phyloP scores from a whole-genome alignment of 2,888 invertebrate species.

The Drosophila affinis region DNA sequence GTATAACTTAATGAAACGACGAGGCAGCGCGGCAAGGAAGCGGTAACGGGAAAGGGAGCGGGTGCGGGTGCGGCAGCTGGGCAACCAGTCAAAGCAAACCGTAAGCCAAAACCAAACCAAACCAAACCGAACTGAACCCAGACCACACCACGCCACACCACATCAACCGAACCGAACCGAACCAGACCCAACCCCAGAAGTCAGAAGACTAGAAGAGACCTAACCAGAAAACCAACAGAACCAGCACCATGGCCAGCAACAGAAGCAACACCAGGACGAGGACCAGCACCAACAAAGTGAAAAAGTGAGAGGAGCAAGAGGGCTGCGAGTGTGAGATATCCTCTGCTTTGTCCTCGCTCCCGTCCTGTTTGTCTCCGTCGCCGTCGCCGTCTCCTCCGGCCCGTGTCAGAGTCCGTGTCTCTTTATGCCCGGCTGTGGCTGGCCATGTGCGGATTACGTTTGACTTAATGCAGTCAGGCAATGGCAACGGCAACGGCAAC shows the following conservation, averaged over 20 bases:
- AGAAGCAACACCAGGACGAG: conserved; percentile 47
- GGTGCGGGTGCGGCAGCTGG: conserved; percentile 37
- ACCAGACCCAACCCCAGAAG: conserved; percentile 29
- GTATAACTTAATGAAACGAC: conserved; percentile 83
- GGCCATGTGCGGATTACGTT: conserved; percentile 82
- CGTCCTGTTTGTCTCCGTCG: conserved; percentile 1
- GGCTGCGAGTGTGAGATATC: conserved; percentile 31
- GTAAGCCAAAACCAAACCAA: conserved; percentile 57
- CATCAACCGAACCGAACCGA: conserved; percentile 7
- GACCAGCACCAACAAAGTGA: conserved; percentile 70
- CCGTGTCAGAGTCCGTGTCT: conserved; percentile 42
- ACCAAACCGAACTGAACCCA: conserved; percentile 46
- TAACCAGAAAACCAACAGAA: conserved; percentile 76
- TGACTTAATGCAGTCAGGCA: conserved; percentile 77
- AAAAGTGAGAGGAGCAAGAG: conserved; percentile 58
- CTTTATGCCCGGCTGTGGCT: conserved; percentile 62
- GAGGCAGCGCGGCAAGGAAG: conserved; percentile 1
- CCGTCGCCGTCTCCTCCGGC: neutral
- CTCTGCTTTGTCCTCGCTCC: conserved; percentile 57
- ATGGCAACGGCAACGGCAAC: conserved; percentile 19
- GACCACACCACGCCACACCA: conserved; percentile 23
- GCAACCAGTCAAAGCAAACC: conserved; percentile 70
- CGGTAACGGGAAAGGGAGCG: conserved; percentile 25
- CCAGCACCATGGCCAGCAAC: conserved; percentile 19
- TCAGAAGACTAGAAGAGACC: conserved; percentile 58